Evolutionary conservation across 1,140 invertebrate species (phyloP), one percentile per base, ranked within the genome.

Genomic region (Drosophila suzukii): DNA sequence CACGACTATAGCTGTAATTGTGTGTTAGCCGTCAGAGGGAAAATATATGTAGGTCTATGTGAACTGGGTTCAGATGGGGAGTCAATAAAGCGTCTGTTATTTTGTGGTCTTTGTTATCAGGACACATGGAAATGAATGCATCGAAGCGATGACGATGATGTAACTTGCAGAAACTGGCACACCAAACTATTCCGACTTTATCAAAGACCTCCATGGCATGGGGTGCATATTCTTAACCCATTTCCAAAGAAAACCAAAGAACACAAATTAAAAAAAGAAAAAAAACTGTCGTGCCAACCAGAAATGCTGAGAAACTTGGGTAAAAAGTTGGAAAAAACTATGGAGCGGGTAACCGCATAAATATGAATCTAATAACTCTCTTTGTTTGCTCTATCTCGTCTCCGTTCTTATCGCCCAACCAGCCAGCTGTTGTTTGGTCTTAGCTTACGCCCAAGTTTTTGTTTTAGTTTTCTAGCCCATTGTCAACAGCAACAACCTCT

Each of bases 191-290:
- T 61, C 46, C 44, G 39, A 32, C 44, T 46, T 46, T 46, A 65
- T 62, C 57, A 57, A 57, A 54, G 70, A 50, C 36, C 32, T 6
- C 5, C 12, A 15, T 15, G 11, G 24, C 20, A 20, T 39, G 41
- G 61, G 77, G 67, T 81, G 78, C 81, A 84, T 86, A 81, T 55
- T 86, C 81, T 86, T 85, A 84, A 81, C 81, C 81, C 67, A 84
- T 66, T 84, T 84, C 54, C 47, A 12, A 20, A 46, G n/a, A 56
- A 51, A 44, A 17, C 49, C 34, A 59, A 57, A 56, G 50, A 68
- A 43, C 68, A 57, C 49, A 63, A 71, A 80, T 81, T 75, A 65
- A 81, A 67, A 17, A 17, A 17, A 6, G 3, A 4, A 8, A 17
- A 43, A 43, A 73, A 60, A 41, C 27, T 30, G 49, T 43, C 30